These are phyloP conservation scores for Cebidichthys violaceus DNA, from an alignment of 2,113 vertebrate species.

Conservation along the genomic window DNA sequence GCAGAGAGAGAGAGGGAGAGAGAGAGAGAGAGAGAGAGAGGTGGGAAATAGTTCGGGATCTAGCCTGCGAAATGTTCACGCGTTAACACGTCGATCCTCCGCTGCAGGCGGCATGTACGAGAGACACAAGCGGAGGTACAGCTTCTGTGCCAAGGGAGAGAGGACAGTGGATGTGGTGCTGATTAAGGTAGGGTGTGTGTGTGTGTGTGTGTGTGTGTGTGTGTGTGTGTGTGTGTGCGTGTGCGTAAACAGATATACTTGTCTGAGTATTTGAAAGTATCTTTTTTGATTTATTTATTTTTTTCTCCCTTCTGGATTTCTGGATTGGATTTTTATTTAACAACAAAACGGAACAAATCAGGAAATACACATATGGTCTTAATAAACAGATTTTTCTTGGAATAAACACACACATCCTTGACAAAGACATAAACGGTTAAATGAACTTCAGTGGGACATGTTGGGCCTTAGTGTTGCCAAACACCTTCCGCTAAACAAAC, in stretches of 20 bases:
- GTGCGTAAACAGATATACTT: background rate
- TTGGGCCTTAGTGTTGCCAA: no score
- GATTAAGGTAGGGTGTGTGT: constrained; percentile 86
- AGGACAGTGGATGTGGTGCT: constrained; percentile 90
- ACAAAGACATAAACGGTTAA: background rate
- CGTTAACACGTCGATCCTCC: background rate
- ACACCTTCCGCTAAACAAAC: no score
- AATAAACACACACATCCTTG: background rate
- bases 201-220: background rate
- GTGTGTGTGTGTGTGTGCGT: constrained; percentile 8
- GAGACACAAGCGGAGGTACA: constrained; percentile 91
- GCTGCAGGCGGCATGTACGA: constrained; percentile 86
- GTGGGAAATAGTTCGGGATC: background rate
- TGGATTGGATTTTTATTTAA: background rate
- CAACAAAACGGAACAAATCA: no score
- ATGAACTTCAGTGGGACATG: no score
- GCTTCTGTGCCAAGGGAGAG: constrained; percentile 89
- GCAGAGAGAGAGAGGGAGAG: background rate
- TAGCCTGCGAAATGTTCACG: background rate
- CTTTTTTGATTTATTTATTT: background rate
- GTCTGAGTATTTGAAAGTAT: background rate
- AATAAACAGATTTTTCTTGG: background rate
- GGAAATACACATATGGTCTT: no score
- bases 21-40: background rate
- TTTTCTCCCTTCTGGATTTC: background rate